Base-by-base conservation (phyloP, 1,140 invertebrate genomes). In the Tetraneura akinire region DNA sequence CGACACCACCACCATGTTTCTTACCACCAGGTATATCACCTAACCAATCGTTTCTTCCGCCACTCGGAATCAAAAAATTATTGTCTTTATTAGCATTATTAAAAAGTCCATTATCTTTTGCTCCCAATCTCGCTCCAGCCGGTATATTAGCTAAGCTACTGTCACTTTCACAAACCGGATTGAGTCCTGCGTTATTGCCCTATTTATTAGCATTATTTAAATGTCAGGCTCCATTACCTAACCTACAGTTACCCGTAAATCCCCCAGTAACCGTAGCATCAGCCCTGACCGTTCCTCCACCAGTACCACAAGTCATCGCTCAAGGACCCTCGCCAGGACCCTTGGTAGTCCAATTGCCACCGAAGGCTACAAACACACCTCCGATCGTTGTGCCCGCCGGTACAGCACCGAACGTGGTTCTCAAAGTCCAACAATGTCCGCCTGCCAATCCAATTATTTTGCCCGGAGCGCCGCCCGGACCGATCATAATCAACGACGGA, bases 401-500 rank as follows among this genome's bases (percentile, higher is more conserved):
- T 9, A 21, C 68, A 2, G n/a, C 68, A n/a, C 68, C 68, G 8
- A 29, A 23, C 13, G 2, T 71, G 21, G 13, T 51, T 10, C 45
- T 71, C 68, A 71, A 6, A 5, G 10, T 47, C 45, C 21, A 26
- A 0, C 68, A 18, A 2, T 6, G 45, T 3, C 68, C 68, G 14
- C n/a, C 68, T 8, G 23, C 45, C 3, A 9, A 45, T 0, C 68
- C 68, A 0, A 5, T 71, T 1, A 29, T 71, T 13, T 13, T 71
- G 3, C 45, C 68, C 0, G 6, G 0, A 0, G 4, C 16, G 1
- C 13, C 16, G 2, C 68, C 68, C 1, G 68, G 68, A 3, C 68
- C 68, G 1, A 26, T 71, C 5, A 70, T 70, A 10, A 51, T 29
- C 9, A 66, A 66, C n/a, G 64, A 66, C 11, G 64, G 62, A 14